Evolutionary conservation across 2,888 invertebrate genomes (phyloP), one percentile per base, ranked within the genome.

Genomic region (Ariolimax columbianus): DNA sequence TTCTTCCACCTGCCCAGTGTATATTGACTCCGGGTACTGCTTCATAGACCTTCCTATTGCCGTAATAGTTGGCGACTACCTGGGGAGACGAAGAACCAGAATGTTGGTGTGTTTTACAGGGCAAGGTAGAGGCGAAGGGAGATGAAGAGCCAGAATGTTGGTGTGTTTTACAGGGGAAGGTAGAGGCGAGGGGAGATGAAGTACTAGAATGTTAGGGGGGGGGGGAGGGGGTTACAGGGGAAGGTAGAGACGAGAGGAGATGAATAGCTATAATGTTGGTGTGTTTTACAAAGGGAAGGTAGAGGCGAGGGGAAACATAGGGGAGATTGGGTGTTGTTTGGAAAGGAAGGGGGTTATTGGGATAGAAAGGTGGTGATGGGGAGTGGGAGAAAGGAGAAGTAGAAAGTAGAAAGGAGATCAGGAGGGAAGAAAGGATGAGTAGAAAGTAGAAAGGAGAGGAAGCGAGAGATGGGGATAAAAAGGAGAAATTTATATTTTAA

Each of bases 1-100:
- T 96, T 36, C 97, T 97, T 17, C 96, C 96, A 26, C 97, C 98
- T 14, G 97, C 96, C 98, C 98, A 98, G 92, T 97, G 96, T 86
- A 98, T 98, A n/a, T 95, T 95, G 88, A 96, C 96, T n/a, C 96
- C 96, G 17, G 95, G 95, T 36, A 97, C 96, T 90, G 98, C 91
- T 86, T 93, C 91, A 82, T 94, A 95, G 6, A 96, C 95, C 89
- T 97, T 96, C 89, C 96, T 96, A 4, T 96, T 96, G 26, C 97
- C 97, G 89, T 97, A 96, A 93, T 98, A 99, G 92, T 97, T 97
- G 0, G 98, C 98, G 26, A 99, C 98, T 89, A 98, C 97, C 96
- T 97, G 72, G 2, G 55, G 19, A 19, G 23, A 55, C 17, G 23
- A n/a, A n/a, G n/a, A n/a, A n/a, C n/a, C n/a, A n/a, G n/a, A n/a